These are phyloP conservation scores for Neodiprion fabricii DNA, from an alignment of 1,140 invertebrate genomes.

Conservation along the genomic window DNA sequence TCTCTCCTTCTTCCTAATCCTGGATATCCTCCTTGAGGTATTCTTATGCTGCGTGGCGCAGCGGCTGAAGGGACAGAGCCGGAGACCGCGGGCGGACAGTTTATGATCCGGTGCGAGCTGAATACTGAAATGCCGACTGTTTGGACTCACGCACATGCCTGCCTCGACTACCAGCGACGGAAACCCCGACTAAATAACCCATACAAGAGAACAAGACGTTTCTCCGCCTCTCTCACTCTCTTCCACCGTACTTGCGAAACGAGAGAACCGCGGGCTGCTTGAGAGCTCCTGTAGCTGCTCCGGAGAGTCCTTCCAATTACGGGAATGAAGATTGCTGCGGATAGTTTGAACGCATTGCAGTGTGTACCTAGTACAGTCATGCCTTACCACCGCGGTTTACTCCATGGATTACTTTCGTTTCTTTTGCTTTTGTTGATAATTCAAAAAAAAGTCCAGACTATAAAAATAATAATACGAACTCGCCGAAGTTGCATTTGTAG, in stretches of 20 bases:
- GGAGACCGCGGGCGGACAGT: slow-evolving; percentile 45
- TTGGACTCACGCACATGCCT: background rate
- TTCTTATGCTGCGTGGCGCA: background rate
- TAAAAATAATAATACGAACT: background rate
- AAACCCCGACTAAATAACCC: background rate
- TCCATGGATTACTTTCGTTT: background rate
- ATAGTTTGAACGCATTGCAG: background rate
- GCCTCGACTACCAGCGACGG: background rate
- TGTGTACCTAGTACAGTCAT: background rate
- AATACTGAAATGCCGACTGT: slow-evolving; percentile 44
- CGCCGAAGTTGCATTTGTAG: background rate
- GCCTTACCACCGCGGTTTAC: background rate
- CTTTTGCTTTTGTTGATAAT: no score
- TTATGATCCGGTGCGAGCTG: slow-evolving; percentile 51
- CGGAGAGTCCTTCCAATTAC: slow-evolving; percentile 1
- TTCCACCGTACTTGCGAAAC: background rate
- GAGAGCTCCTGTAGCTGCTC: background rate
- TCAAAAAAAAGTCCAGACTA: background rate
- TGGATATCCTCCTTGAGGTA: no score
- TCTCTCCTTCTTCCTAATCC: no score
- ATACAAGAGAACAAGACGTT: background rate
- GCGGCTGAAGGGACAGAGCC: background rate
- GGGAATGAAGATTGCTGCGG: slow-evolving; percentile 6
- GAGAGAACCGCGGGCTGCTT: background rate
- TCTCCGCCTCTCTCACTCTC: background rate